Base-by-base conservation (phyloP, 2,888 invertebrate genomes). In the Lepas anatifera region DNA sequence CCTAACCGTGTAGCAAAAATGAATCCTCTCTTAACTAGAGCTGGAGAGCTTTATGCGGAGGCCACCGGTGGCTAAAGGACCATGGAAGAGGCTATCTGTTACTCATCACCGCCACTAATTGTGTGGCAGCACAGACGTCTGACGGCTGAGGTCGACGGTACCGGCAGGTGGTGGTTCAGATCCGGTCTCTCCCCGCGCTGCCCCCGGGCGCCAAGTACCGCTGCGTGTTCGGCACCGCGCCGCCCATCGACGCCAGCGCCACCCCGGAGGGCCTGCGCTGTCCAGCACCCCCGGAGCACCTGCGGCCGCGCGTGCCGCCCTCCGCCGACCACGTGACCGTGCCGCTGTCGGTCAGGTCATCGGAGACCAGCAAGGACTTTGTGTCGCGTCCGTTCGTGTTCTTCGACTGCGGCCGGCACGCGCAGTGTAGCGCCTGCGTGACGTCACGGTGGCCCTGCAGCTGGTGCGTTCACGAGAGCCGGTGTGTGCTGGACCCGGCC, bases 381-480 rank as follows among this genome's bases (percentile, higher is more conserved):
- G 94, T 95, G 8, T 92, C 93, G 37, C 85, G 94, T 41, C 92
- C 90, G 77, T 95, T 95, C 81, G 91, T 92, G 58, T 95, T 89
- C 78, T 95, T 90, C 81, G 93, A 95, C 80, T 95, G 92, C 78
- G 86, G 87, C 52, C 86, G 86, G 74, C 91, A 92, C 78, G 85
- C 84, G 43, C 88, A 87, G 72, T 92, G 90, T 77, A 85, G 87
- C 72, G 85, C 87, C 58, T 94, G 97, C 80, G 91, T 96, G 46
- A 87, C 88, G 77, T 93, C 95, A 71, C 88, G 90, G 74, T 98
- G 95, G 95, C 89, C 90, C 16, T 98, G 98, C 80, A 92, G 92
- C 80, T 98, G 98, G 98, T 98, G 98, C 81, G 90, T 95, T 76
- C 94, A 92, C 81, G 95, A 95, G 78, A 97, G 96, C 81, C 90